Conservation (phyloP, 2,797 vertebrate species). For the Tragelaphus eurycerus region DNA sequence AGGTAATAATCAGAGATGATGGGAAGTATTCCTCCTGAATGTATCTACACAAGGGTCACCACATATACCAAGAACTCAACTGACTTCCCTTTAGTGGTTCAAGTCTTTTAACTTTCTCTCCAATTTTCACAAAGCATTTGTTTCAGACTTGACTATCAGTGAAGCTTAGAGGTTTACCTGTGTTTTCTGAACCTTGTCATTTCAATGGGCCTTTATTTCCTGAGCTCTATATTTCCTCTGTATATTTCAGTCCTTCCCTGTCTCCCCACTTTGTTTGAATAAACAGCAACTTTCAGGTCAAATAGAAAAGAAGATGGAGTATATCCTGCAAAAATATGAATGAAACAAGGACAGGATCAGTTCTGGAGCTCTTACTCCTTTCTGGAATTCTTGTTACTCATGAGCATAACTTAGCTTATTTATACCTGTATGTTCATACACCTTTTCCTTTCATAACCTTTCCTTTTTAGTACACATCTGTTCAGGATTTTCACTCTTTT, state of each 20-base stretch:
- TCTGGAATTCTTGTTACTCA: background rate
- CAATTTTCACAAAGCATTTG: background rate
- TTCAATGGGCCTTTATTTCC: background rate
- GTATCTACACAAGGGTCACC: background rate
- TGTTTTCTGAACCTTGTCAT: background rate
- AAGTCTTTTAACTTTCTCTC: background rate
- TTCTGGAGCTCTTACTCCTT: background rate
- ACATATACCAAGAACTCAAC: background rate
- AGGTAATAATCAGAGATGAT: background rate
- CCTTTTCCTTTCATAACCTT: background rate
- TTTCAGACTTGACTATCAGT: background rate
- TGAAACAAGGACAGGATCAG: background rate
- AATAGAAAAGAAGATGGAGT: background rate
- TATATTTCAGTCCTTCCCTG: background rate
- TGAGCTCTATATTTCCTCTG: background rate
- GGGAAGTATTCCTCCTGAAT: background rate
- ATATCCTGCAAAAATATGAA: background rate
- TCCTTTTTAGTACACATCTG: background rate
- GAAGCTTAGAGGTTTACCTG: background rate
- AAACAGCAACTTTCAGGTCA: background rate
- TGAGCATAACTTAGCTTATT: background rate
- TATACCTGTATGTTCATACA: background rate
- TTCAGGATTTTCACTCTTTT: background rate
- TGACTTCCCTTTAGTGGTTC: background rate
- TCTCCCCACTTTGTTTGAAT: background rate